Conservation (phyloP, 2,113 vertebrate genomes). For the Chionis minor region DNA sequence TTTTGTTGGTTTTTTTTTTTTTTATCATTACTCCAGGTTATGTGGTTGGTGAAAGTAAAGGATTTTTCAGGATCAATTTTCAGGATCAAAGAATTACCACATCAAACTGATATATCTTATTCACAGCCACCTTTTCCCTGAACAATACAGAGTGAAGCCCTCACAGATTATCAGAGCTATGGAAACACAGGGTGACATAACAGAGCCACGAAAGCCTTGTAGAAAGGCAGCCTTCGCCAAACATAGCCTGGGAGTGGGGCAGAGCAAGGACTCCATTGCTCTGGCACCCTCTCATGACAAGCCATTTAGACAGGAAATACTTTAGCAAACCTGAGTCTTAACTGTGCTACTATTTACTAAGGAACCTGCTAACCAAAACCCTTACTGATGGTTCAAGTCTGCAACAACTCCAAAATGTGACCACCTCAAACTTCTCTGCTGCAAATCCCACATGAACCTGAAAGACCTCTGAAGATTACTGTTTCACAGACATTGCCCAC, state of each 20-base stretch:
- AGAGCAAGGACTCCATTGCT: neutral
- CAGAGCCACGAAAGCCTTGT: neutral
- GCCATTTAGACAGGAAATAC: neutral
- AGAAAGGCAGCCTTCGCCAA: neutral
- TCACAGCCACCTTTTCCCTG: neutral
- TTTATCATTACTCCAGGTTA: neutral
- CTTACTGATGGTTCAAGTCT: neutral
- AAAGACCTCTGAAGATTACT: neutral
- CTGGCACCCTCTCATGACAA: neutral
- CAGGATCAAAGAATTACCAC: neutral
- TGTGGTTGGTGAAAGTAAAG: neutral
- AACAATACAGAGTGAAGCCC: neutral
- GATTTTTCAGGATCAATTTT: too few relatives aligned
- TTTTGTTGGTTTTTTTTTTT: neutral
- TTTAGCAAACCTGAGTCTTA: neutral
- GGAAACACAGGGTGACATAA: neutral
- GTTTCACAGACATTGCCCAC: neutral
- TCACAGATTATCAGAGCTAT: neutral
- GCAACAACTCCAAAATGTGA: neutral
- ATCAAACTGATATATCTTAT: neutral
- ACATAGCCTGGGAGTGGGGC: neutral
- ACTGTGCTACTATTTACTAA: neutral
- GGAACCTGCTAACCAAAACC: neutral
- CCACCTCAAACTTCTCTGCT: neutral
- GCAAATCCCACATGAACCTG: neutral